Conservation (phyloP, 1,140 invertebrate genomes). For the Sycobia sp. region DNA sequence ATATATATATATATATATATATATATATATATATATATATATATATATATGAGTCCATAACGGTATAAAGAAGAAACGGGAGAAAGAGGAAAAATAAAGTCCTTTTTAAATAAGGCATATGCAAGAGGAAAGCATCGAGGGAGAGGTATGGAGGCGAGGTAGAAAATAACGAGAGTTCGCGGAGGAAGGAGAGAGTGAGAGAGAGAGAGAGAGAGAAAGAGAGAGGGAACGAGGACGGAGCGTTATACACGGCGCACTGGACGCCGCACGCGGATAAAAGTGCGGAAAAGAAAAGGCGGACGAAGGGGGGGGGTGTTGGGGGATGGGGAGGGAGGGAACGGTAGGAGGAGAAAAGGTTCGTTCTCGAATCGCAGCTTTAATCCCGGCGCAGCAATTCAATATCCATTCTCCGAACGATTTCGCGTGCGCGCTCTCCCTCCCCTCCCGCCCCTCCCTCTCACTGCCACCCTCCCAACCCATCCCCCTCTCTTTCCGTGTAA, state of each 20-base stretch:
- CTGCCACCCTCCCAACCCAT: no score
- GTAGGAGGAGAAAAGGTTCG: conserved; percentile 20
- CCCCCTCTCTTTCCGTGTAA: no score
- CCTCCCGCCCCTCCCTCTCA: no score
- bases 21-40: no score
- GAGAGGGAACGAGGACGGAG: no score
- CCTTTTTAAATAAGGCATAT: background rate
- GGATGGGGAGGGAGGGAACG: conserved; percentile 25
- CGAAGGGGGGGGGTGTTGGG: background rate
- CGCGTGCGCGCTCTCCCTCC: no score
- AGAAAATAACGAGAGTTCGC: no score
- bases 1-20: no score
- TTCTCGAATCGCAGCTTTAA: conserved; percentile 38
- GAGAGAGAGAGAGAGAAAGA: background rate
- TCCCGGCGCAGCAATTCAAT: conserved; percentile 41
- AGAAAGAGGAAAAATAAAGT: conserved; percentile 14
- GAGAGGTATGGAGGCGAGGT: no score
- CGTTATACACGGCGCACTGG: no score
- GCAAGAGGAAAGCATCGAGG: background rate
- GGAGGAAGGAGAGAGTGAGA: background rate
- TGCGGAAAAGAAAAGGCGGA: background rate
- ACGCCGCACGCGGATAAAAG: background rate
- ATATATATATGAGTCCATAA: no score
- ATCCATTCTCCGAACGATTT: conserved; percentile 43
- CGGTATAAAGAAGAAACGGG: background rate